A percentile compares a stretch with the other conserved stretches of the same genome.
Conservation (phyloP, 2,797 vertebrate genomes). For the Galagoides demidoff region DNA sequence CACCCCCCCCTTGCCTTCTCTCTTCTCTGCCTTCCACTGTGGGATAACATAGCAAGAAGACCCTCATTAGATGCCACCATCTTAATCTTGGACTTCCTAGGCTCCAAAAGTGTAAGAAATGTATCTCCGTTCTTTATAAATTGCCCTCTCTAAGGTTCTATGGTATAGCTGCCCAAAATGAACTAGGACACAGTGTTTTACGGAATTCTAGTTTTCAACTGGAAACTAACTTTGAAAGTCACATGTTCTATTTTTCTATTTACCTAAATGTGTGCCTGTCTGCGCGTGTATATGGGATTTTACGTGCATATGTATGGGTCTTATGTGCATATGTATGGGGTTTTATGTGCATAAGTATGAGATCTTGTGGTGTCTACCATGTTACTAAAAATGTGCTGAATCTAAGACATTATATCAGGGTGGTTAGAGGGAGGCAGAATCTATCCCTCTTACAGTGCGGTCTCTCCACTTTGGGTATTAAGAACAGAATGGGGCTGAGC, state of each 20-base stretch:
- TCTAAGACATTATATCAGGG: background rate
- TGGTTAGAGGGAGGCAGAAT: background rate
- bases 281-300: background rate
- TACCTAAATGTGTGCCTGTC: background rate
- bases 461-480: background rate
- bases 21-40: background rate
- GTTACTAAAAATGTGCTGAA: background rate
- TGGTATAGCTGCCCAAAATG: background rate
- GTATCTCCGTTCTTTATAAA: background rate
- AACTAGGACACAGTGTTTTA: background rate
- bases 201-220: conserved; percentile 22
- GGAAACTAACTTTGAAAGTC: conserved; percentile 5
- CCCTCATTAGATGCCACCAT: background rate
- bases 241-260: background rate
- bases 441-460: background rate
- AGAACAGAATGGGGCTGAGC: background rate
- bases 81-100: background rate
- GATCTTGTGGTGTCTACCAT: background rate
- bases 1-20: background rate
- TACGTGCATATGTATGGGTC: background rate
- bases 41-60: background rate
- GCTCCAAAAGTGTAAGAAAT: background rate
- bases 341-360: background rate
- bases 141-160: background rate
- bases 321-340: background rate